Evolutionary conservation across 2,113 vertebrate genomes (phyloP), one percentile per base, ranked within the genome.

Genomic region (Centrocercus urophasianus): DNA sequence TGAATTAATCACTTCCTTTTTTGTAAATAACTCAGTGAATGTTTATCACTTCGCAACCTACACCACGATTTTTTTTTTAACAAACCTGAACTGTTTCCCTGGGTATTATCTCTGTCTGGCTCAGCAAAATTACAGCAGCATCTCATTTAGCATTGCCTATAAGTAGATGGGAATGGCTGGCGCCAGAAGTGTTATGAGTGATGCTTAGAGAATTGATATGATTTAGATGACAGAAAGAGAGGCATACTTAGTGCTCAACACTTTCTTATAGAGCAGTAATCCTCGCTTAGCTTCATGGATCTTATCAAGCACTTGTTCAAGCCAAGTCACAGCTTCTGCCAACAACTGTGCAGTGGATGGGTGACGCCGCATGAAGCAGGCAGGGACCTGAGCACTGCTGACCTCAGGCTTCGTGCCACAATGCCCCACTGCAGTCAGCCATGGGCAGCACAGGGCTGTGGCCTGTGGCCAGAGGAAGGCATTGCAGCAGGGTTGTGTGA

Each of bases 191-290:
- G 56, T 89, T 89, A 64, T 60, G 70, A 91, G 89, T 56, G 57
- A 61, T 4, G 2, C 34, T 91, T 47, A 60, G 45, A 83, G 56
- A 89, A 88, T 47, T 77, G 76, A 81, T 15, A 24, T 17, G 28
- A 36, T 90, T 96, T 74, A 89, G 71, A 76, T 83, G 74, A 71
- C 34, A 89, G 82, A 74, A 94, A 96, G 71, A 77, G 63, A 81
- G 38, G 13, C 87, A 92, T 83, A 77, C 60, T 88, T 89, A 47
- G 50, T 93, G 87, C 80, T 96, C 93, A 96, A 91, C 94, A 95
- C 91, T 93, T 96, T 88, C 96, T 89, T 96, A 94, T 92, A 93
- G 78, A 89, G 59, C 75, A 73, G 48, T 64, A 89, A 91, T 70
- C 82, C 25, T 12, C 66, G 63, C 79, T 96, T 70, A 66, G 71